Base-by-base conservation (phyloP, 2,797 vertebrate species). In the Nannoperca obscura region DNA sequence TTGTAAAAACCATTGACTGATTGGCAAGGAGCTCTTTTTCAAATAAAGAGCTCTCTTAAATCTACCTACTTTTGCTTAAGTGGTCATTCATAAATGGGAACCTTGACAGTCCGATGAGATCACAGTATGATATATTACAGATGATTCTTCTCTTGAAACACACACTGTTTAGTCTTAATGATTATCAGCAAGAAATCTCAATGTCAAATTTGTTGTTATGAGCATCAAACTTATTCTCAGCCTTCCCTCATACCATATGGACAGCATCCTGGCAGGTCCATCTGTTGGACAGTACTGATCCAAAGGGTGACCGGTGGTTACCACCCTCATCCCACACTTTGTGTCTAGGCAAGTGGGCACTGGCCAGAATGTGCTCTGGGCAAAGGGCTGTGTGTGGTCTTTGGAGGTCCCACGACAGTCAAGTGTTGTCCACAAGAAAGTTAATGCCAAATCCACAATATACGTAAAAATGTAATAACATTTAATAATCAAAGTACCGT, bases 381-480 rank as follows among this genome's bases (percentile, higher is more conserved):
- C 70, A 78, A 69, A 74, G 82, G 83, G 57, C 81, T 91, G 92
- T 93, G 91, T 94, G 93, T 94, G 93, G 91, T 94, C 93, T 85
- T n/a, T 63, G 50, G 68, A 82, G 87, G 84, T 90, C 81, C 85
- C 86, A 89, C 74, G 82, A 88, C 83, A 88, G 74, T 75, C 49
- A 65, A 60, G 32, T 76, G 80, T 68, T 83, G 84, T 85, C 84
- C 83, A 89, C 87, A 71, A 74, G 66, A 80, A 74, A 81, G 69
- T 15, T 49, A 62, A 10, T 46, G 83, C 89, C 92, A 92, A 92
- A 92, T 91, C 90, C 89, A 86, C 89, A 93, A 84, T 86, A 84
- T 89, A 77, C 54, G 71, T 86, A 82, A 83, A 90, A 85, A 84
- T 19, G 34, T 77, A 88, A 89, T 85, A 90, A 91, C 76, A 89